A percentile compares a stretch with the other conserved stretches of the same genome.
Conservation (phyloP, 2,113 vertebrate species). For the Progne subis region DNA sequence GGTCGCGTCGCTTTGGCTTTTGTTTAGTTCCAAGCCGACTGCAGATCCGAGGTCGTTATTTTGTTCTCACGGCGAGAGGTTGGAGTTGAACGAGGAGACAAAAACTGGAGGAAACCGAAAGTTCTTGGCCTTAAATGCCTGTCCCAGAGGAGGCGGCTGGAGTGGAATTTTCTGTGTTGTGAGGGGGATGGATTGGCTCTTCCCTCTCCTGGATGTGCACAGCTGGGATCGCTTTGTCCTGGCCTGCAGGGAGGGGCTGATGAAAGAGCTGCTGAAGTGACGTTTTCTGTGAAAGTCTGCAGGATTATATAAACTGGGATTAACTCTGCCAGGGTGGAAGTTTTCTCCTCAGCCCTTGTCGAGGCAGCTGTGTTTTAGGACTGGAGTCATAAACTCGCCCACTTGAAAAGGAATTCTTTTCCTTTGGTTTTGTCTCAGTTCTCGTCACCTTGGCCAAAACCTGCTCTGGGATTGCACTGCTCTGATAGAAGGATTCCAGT, state of each 20-base stretch:
- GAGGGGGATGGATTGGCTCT: background rate
- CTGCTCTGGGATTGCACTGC: background rate
- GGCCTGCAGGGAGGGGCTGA: slow-evolving; percentile 21
- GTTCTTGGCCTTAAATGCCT: background rate
- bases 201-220: background rate
- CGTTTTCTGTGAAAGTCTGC: slow-evolving; percentile 10
- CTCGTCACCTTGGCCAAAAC: background rate
- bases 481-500: background rate
- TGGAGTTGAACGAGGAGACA: background rate
- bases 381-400: background rate
- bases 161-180: background rate
- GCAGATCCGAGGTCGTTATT: background rate
- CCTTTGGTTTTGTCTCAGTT: background rate
- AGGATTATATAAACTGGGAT: slow-evolving; percentile 34
- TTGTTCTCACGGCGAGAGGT: background rate
- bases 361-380: background rate
- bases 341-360: background rate
- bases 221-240: slow-evolving; percentile 15
- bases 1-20: background rate
- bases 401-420: background rate
- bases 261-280: slow-evolving; percentile 27
- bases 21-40: background rate
- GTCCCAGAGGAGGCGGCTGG: background rate
- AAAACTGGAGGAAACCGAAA: background rate
- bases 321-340: background rate